Conservation (phyloP, 2,888 invertebrate genomes). For the Synanthedon tipuliformis region DNA sequence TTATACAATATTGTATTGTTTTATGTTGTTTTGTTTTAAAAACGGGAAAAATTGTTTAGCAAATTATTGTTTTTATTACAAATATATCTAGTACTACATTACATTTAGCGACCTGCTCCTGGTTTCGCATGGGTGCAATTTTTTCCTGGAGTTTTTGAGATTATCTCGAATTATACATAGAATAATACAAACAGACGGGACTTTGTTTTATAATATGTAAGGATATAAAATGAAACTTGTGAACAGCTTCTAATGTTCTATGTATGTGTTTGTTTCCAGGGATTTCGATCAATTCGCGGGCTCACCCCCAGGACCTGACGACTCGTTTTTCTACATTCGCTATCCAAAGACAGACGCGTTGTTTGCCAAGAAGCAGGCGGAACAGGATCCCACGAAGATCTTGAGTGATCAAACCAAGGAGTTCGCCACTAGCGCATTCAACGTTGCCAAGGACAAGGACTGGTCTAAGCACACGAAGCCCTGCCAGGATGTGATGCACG, state of each 20-base stretch:
- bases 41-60: no score
- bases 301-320: slow-evolving; percentile 81
- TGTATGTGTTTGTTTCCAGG: slow-evolving; percentile 27
- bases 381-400: slow-evolving; percentile 26
- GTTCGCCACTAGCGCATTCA: slow-evolving; percentile 26
- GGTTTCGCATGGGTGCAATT: no score
- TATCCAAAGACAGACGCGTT: slow-evolving; percentile 67
- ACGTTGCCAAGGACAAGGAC: slow-evolving; percentile 46
- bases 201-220: no score
- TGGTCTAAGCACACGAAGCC: slow-evolving; percentile 77
- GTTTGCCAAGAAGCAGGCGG: slow-evolving; percentile 36
- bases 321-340: slow-evolving; percentile 77
- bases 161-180: no score
- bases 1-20: no score
- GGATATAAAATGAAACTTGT: no score
- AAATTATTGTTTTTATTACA: no score
- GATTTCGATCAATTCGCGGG: slow-evolving; percentile 59
- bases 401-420: slow-evolving; percentile 31
- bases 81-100: no score
- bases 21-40: no score
- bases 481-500: slow-evolving; percentile 73
- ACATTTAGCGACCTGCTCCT: no score
- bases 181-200: no score
- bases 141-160: no score
- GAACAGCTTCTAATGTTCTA: not conserved